Evolutionary conservation across 2,888 invertebrate genomes (phyloP).

Genomic region (Rhodophaea formosa): DNA sequence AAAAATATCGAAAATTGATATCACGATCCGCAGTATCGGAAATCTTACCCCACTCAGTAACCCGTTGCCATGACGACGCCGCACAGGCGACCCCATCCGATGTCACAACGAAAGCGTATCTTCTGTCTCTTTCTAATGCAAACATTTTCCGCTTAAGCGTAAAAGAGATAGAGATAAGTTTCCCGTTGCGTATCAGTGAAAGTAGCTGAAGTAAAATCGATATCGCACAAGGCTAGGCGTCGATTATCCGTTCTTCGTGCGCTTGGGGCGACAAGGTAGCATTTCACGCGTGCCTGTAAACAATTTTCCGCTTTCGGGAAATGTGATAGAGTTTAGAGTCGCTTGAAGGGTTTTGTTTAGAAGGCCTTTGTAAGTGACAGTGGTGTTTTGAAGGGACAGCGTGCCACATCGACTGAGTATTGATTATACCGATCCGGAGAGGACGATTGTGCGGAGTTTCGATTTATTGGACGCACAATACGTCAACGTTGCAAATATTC

Average conservation of each 20-base stretch:
- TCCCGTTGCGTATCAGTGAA: constrained; percentile 45
- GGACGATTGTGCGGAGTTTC: constrained; percentile 45
- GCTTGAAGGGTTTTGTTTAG: constrained; percentile 10
- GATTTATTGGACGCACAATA: constrained; percentile 61
- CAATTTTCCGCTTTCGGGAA: constrained; percentile 23
- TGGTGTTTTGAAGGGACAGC: constrained; percentile 35
- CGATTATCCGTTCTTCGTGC: constrained; percentile 70
- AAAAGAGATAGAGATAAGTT: constrained; percentile 41
- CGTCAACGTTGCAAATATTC: constrained; percentile 5
- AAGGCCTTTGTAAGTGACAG: constrained; percentile 26
- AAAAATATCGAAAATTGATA: constrained; percentile 73
- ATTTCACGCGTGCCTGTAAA: constrained; percentile 16
- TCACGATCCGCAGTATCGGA: constrained; percentile 60
- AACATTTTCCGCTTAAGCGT: constrained; percentile 23
- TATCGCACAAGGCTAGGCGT: constrained; percentile 81
- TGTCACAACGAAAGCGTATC: constrained; percentile 25
- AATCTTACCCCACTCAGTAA: constrained; percentile 65
- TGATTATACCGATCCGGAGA: constrained; percentile 67
- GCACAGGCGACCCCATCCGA: constrained; percentile 46
- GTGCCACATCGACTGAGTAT: constrained; percentile 63
- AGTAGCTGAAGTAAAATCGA: constrained; percentile 75
- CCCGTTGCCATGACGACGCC: constrained; percentile 68
- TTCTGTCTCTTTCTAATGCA: constrained; percentile 41
- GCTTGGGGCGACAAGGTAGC: constrained; percentile 32
- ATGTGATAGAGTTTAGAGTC: constrained; percentile 21